Percentiles rank a stretch among this genome's conserved stretches.
These are phyloP conservation scores for Rapana venosa DNA, from an alignment of 2,888 invertebrate genomes.

Conservation along the genomic window DNA sequence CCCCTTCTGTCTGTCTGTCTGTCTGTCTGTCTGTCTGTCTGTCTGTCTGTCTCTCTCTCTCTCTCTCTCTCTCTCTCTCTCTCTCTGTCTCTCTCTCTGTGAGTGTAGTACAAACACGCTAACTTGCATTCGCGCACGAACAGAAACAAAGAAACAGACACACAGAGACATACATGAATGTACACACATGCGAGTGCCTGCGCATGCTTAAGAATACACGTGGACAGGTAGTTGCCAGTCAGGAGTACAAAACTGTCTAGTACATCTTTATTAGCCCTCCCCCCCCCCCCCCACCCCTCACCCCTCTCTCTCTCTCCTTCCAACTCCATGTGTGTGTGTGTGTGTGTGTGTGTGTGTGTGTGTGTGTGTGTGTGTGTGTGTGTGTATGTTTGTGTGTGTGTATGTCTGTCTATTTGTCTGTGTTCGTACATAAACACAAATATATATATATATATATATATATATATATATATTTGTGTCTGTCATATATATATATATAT, in stretches of 20 bases:
- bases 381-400: not conserved
- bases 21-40: conserved; percentile 15
- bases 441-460: not conserved
- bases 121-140: not conserved
- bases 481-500: not conserved
- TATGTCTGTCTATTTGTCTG: not conserved
- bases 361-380: conserved; percentile 17
- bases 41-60: not conserved
- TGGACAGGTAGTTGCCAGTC: too few species aligned
- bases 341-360: conserved; percentile 34
- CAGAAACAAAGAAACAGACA: not conserved
- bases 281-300: too few species aligned
- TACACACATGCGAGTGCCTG: not conserved
- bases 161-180: not conserved
- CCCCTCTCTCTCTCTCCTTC: too few species aligned
- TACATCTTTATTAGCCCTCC: too few species aligned
- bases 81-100: conserved; percentile 11
- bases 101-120: not conserved
- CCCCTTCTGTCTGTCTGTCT: conserved; percentile 3
- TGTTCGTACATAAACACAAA: not conserved
- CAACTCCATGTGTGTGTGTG: conserved; percentile 27
- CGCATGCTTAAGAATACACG: not conserved
- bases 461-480: not conserved
- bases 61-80: conserved; percentile 24
- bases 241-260: too few species aligned